phyloP scores from a whole-genome alignment of 2,113 vertebrate species.

The Cranoglanis bouderius region DNA sequence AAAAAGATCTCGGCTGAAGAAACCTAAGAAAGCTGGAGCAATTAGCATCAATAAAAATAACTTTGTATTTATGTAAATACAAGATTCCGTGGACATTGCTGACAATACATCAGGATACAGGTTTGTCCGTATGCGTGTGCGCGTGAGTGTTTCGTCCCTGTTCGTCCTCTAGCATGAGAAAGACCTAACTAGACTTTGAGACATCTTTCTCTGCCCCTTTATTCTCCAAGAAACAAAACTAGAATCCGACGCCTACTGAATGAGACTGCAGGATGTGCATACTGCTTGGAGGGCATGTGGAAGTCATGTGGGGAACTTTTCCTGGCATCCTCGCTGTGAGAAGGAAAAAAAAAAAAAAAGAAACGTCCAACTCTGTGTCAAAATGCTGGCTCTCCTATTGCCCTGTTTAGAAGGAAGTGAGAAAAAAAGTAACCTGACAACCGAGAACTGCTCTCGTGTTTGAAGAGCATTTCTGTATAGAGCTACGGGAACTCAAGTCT shows the following conservation, averaged over 20 bases:
- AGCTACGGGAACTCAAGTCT: conserved; percentile 74
- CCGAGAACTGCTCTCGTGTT: conserved; percentile 62
- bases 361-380: conserved; percentile 46
- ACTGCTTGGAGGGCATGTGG: conserved; percentile 56
- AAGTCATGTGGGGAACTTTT: conserved; percentile 60
- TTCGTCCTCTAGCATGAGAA: conserved; percentile 59
- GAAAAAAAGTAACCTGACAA: conserved; percentile 59
- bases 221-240: conserved; percentile 58
- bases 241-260: conserved; percentile 51
- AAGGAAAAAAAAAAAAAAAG: conserved; percentile 36
- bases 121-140: conserved; percentile 47
- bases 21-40: conserved; percentile 54
- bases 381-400: conserved; percentile 60
- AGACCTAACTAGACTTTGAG: conserved; percentile 46
- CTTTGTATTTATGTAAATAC: conserved; percentile 74
- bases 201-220: conserved; percentile 54
- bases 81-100: conserved; percentile 64
- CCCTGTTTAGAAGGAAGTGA: conserved; percentile 61
- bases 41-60: conserved; percentile 67
- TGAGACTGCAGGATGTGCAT: conserved; percentile 52
- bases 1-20: conserved; percentile 57
- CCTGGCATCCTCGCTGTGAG: conserved; percentile 43
- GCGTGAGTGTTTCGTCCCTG: conserved; percentile 52
- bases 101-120: conserved; percentile 59
- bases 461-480: conserved; percentile 71